Conservation (phyloP, 2,888 invertebrate species). For the Cephonodes hylas region DNA sequence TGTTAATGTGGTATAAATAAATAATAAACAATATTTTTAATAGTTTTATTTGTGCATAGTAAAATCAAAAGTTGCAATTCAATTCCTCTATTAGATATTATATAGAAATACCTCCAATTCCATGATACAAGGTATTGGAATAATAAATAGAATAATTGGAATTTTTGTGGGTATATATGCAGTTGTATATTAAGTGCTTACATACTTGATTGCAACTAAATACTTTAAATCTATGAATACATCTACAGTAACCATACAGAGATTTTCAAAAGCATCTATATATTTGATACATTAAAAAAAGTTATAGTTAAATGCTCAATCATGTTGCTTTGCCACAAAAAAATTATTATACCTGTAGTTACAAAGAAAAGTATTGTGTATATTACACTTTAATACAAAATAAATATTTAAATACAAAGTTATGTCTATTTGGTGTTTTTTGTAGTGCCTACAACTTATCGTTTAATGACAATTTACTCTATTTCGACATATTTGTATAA, state of each 20-base stretch:
- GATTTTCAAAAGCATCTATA: not conserved
- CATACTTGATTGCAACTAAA: not conserved
- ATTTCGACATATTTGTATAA: not conserved
- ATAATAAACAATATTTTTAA: conserved; percentile 28
- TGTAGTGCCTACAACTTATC: not conserved
- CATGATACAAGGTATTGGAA: not conserved
- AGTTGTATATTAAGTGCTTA: not conserved
- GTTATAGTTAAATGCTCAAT: not conserved
- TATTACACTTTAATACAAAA: not conserved
- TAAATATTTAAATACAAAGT: not conserved
- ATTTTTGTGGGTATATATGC: not conserved
- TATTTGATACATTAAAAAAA: not conserved
- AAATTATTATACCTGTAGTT: not conserved
- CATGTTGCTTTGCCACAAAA: not conserved
- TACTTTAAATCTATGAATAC: not conserved
- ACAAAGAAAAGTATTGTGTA: not conserved
- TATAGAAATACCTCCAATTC: not conserved
- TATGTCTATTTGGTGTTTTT: conserved; percentile 26
- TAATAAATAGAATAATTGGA: not conserved
- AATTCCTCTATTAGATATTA: not conserved
- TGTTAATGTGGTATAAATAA: conserved; percentile 5
- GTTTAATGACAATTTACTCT: not conserved
- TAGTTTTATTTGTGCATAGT: conserved; percentile 63
- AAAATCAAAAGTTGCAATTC: conserved; percentile 33
- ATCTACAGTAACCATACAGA: not conserved